Evolutionary conservation across 2,888 invertebrate species (phyloP).

Genomic region (Trissonchulus sp.): DNA sequence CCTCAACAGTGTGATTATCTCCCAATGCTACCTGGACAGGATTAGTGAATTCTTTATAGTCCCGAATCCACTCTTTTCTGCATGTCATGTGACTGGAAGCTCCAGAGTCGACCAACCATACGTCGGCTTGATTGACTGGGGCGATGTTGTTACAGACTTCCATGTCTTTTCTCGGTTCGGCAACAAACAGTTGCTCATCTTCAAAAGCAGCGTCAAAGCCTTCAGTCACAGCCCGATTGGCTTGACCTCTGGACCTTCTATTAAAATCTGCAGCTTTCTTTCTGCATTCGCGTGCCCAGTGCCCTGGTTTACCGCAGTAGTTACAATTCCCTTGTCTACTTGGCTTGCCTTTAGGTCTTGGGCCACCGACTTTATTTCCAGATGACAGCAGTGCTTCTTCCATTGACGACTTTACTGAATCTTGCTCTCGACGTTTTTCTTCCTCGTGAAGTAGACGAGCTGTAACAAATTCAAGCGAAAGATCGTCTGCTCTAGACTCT

Average conservation of each 20-base stretch:
- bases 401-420: background rate
- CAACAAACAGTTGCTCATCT: background rate
- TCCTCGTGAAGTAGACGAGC: background rate
- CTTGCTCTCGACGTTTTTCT: background rate
- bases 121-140: background rate
- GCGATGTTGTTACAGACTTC: background rate
- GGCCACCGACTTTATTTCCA: background rate
- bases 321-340: background rate
- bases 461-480: background rate
- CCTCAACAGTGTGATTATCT: too few species aligned
- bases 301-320: background rate
- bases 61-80: background rate
- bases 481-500: background rate
- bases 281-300: background rate
- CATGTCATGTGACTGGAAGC: background rate
- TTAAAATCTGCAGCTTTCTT: background rate
- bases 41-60: slow-evolving; percentile 3
- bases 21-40: background rate
- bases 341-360: background rate
- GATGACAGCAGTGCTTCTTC: background rate
- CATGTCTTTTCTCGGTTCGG: background rate
- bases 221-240: background rate
- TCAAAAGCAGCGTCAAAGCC: background rate
- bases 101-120: slow-evolving; percentile 15
- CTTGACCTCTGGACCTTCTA: background rate